Base-by-base conservation (phyloP, 2,113 vertebrate species). In the Cololabis saira region DNA sequence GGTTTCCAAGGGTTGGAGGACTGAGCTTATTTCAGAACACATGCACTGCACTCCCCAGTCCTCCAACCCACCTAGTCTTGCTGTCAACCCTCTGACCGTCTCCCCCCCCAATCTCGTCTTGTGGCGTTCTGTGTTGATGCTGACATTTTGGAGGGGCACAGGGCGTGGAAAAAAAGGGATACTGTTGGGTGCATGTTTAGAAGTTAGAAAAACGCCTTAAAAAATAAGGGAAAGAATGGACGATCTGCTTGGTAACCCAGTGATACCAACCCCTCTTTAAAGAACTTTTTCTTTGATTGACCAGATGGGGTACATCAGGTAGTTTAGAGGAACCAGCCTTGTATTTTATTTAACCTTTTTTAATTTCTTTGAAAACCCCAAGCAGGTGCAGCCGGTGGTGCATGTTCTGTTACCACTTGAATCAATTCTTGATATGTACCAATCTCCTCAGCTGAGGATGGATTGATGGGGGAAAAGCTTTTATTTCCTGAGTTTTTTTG, bases 261-360 rank as follows among this genome's bases (percentile, higher is more conserved):
- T 87, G 76, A 78, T 80, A 75, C 71, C 58, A 82, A 47, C 61
- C 80, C 76, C 56, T 61, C 61, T 64, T 45, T 68, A 53, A 81
- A 79, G 58, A 43, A 1, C 52, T 53, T 84, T 88, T 86, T 68
- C 69, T 93, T 92, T 91, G 71, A 81, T 88, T 82, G 77, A 80
- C 61, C 62, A 74, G 55, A 86, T 78, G 78, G 76, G 87, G 53
- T 19, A 62, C 41, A 65, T 88, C 65, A 76, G 80, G 75, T 78
- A 60, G 71, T 74, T 78, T 49, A 72, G 80, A 89, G 74, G 85
- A 92, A 71, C 87, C 91, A 76, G 49, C 92, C 79, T 73, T 90
- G 80, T 85, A 89, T 86, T 84, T 93, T 87, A 91, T 93, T 92
- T 90, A 54, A 54, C 37, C 33, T 85, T 86, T 90, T 93, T 92